Conservation (phyloP, 2,888 invertebrate species). For the Pseudanteris insignis region DNA sequence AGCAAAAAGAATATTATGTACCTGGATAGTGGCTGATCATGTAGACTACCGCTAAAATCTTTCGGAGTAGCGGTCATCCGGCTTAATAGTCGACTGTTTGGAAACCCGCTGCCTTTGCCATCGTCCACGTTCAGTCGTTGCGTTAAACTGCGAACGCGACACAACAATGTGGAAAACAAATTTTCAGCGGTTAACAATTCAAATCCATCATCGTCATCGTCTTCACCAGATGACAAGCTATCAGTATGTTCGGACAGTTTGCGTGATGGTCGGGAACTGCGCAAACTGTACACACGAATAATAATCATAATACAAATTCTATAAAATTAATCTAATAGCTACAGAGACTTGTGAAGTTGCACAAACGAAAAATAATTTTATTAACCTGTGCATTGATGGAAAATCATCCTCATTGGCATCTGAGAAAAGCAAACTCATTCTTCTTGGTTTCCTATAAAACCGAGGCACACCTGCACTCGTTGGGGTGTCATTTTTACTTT, state of each 20-base stretch:
- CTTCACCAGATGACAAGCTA: conserved; percentile 87
- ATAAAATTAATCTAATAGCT: too few species aligned
- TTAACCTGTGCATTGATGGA: conserved; percentile 68
- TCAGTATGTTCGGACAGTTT: conserved; percentile 77
- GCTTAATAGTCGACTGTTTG: conserved; percentile 72
- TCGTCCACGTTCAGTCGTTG: conserved; percentile 87
- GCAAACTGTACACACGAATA: conserved; percentile 62
- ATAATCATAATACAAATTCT: too few species aligned
- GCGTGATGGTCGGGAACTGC: conserved; percentile 76
- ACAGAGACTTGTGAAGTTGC: too few species aligned
- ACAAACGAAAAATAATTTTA: too few species aligned
- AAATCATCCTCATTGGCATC: conserved; percentile 70
- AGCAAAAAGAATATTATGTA: conserved; percentile 28
- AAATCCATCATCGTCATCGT: conserved; percentile 90
- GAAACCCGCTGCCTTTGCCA: conserved; percentile 73
- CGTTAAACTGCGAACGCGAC: conserved; percentile 85
- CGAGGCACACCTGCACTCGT: conserved; percentile 68
- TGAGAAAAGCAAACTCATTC: conserved; percentile 73
- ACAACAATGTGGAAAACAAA: conserved; percentile 85
- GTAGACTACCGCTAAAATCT: conserved; percentile 66
- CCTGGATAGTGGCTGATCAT: conserved; percentile 68
- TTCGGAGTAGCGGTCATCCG: conserved; percentile 63
- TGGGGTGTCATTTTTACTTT: conserved; percentile 70
- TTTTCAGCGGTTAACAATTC: conserved; percentile 91
- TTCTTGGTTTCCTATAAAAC: conserved; percentile 70